Conservation (phyloP, 2,113 vertebrate genomes). For the Morone saxatilis region DNA sequence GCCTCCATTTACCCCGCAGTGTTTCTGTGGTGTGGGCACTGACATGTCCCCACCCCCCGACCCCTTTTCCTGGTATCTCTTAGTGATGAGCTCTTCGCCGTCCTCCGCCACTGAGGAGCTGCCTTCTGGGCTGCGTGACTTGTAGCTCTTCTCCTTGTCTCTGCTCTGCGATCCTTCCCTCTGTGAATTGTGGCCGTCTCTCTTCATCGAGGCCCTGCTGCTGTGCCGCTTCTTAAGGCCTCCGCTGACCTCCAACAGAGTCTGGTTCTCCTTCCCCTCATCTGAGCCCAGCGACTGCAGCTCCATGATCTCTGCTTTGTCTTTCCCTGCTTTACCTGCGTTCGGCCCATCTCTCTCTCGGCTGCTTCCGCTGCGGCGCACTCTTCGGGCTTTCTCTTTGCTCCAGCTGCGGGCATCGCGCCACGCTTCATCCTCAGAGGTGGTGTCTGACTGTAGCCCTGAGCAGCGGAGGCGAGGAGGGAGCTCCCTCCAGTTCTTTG, state of each 20-base stretch:
- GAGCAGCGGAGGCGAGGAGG: conserved; percentile 73
- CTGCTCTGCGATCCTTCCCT: conserved; percentile 38
- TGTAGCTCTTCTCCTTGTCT: conserved; percentile 41
- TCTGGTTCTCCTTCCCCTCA: conserved; percentile 67
- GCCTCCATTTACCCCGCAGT: conserved; percentile 55
- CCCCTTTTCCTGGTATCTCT: conserved; percentile 82
- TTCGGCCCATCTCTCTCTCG: conserved; percentile 66
- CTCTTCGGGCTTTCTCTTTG: conserved; percentile 86
- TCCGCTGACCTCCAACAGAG: conserved; percentile 58
- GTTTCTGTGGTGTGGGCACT: conserved; percentile 54
- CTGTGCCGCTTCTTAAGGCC: conserved; percentile 69
- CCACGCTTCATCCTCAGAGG: conserved; percentile 85
- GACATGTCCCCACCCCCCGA: conserved; percentile 79
- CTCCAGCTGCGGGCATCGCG: conserved; percentile 88
- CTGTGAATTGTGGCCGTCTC: conserved; percentile 38
- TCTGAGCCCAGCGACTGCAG: conserved; percentile 81
- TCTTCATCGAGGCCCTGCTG: conserved; percentile 39
- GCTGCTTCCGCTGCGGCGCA: conserved; percentile 75
- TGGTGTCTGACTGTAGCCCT: conserved; percentile 80
- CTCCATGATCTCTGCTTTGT: conserved; percentile 73
- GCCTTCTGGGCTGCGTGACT: conserved; percentile 39
- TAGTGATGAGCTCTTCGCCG: conserved; percentile 70
- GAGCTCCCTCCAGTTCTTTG: conserved; percentile 73
- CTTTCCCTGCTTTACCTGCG: conserved; percentile 22
- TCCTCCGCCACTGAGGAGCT: conserved; percentile 72